Evolutionary conservation across 2,113 vertebrate species (phyloP), one percentile per base, ranked within the genome.

Genomic region (Alosa alosa): DNA sequence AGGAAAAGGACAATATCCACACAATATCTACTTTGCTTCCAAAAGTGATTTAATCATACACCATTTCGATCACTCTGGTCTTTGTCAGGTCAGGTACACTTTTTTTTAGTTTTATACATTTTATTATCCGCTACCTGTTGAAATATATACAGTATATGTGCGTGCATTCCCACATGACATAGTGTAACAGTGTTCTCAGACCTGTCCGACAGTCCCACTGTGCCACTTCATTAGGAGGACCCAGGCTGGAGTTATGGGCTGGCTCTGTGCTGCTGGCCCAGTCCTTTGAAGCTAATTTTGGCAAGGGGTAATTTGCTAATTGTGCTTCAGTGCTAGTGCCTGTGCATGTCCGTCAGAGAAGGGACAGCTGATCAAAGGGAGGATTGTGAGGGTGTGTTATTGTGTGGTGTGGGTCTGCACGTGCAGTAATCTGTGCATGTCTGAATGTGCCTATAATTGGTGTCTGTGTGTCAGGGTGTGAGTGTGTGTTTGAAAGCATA

Each of bases 351-450:
- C 45, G 41, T 89, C 84, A 91, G 46, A 46, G 82, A 36, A 85
- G 84, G 49, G 82, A 90, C 89, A 93, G 93, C 90, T 92, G 89
- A 88, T 84, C 8, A 86, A 45, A 90, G 86, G 88, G 57, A 75
- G 41, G 15, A 8, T 25, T 60, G 55, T 45, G 13, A 25, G 75
- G 1, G 84, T 9, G 13, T 20, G 52, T 55, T 31, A 31, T 31
- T 31, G 31, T 31, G 31, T 6, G 31, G 39, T 20, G 81, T 64
- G 55, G 41, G 81, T 81, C 18, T 52, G 78, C 81, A 84, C 22
- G 68, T 50, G 50, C 64, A 17, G 25, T 78, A 41, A 15, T 78
- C 31, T 3, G 25, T 78, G 72, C 36, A 39, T 78, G 72, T 39
- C 13, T 36, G 36, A 39, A 39, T 78, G 72, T 78, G 72, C 39